Evolutionary conservation across 2,113 vertebrate genomes (phyloP).

Genomic region (Pipra filicauda): DNA sequence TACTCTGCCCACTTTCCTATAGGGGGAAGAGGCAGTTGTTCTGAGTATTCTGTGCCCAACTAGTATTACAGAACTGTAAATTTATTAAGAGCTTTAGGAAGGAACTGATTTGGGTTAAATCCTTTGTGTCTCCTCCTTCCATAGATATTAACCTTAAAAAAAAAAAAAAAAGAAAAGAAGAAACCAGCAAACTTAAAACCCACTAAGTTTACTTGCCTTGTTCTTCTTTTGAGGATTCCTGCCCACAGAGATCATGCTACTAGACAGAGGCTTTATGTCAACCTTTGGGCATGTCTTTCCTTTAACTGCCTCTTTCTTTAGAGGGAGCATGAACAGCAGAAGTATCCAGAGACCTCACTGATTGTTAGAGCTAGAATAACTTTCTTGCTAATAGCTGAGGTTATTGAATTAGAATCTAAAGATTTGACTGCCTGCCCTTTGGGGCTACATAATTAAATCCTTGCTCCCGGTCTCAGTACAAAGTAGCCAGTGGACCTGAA

Average conservation of each 20-base stretch:
- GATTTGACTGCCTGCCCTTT: background rate
- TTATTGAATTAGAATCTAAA: background rate
- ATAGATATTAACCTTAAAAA: background rate
- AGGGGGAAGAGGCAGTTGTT: background rate
- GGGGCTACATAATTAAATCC: background rate
- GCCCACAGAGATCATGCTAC: background rate
- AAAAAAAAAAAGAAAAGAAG: background rate
- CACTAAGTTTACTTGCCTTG: background rate
- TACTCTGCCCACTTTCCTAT: background rate
- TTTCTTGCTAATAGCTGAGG: background rate
- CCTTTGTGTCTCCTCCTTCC: background rate
- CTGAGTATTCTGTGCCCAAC: background rate
- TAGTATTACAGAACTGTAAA: background rate
- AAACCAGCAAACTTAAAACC: background rate
- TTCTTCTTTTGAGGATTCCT: background rate
- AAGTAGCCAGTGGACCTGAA: background rate
- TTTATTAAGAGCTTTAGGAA: background rate
- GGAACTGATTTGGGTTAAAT: background rate
- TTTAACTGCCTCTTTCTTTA: background rate
- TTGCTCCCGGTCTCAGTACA: background rate
- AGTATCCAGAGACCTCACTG: background rate
- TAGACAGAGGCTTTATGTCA: background rate
- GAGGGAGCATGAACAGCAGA: background rate
- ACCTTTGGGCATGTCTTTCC: background rate
- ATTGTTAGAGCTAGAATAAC: background rate